phyloP scores from a whole-genome alignment of 2,888 invertebrate species.

The Eueremaeus valkanovi region DNA sequence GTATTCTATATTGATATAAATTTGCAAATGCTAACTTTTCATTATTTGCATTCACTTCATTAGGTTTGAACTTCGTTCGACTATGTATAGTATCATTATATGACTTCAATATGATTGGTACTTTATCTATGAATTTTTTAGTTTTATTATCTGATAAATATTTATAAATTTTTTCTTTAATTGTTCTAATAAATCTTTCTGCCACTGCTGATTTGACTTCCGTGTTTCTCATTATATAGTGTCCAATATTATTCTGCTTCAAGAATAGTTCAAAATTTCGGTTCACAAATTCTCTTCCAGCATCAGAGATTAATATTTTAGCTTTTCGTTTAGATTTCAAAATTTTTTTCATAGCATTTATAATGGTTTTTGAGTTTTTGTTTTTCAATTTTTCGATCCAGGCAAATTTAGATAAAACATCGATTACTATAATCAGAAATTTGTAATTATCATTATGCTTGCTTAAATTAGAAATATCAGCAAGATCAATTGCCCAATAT shows the following conservation, averaged over 20 bases:
- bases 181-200: neutral
- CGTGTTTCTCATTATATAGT: neutral
- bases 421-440: neutral
- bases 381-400: neutral
- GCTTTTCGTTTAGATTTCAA: neutral
- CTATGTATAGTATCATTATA: neutral
- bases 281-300: neutral
- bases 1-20: no score
- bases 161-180: neutral
- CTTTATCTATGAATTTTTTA: neutral
- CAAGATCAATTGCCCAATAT: neutral
- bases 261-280: neutral
- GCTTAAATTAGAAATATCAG: no score
- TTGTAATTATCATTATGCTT: neutral
- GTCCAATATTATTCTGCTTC: neutral
- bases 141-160: neutral
- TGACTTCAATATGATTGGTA: neutral
- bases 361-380: neutral
- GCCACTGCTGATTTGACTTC: neutral
- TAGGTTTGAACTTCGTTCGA: neutral
- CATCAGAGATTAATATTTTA: neutral
- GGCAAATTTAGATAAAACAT: neutral
- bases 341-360: neutral
- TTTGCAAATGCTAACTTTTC: neutral
- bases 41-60: neutral